Evolutionary conservation across 1,140 invertebrate species (phyloP).

Genomic region (Globodera ellingtonae): DNA sequence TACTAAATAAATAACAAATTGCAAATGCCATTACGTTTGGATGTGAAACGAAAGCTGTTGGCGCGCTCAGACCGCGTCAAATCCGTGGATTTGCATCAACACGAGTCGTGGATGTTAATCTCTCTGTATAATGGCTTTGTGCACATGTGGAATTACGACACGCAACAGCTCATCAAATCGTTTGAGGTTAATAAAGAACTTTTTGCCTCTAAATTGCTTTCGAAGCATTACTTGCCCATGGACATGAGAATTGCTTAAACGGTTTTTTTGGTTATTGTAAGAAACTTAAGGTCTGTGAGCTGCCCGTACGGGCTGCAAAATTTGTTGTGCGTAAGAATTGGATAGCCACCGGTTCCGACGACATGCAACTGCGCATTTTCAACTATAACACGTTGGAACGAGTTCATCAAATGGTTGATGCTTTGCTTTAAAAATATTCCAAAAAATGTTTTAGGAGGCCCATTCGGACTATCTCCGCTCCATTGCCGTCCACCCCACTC

Average conservation of each 20-base stretch:
- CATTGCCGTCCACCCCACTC: conserved; percentile 94
- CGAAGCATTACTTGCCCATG: background rate
- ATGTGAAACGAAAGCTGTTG: conserved; percentile 95
- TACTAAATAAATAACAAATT: background rate
- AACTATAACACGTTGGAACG: conserved; percentile 98
- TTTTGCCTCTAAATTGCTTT: no score
- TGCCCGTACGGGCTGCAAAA: conserved; percentile 89
- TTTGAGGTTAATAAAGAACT: conserved; percentile 73
- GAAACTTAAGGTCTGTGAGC: conserved; percentile 84
- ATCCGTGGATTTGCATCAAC: conserved; percentile 93
- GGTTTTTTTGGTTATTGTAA: conserved; percentile 32
- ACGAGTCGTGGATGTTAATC: conserved; percentile 96
- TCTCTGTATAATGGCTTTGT: conserved; percentile 98
- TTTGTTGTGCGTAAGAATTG: conserved; percentile 98
- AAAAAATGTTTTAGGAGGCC: conserved; percentile 73
- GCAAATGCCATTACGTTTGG: conserved; percentile 77
- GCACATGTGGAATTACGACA: conserved; percentile 97
- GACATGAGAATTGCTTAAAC: no score
- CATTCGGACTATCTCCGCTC: conserved; percentile 97
- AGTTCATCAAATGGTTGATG: conserved; percentile 78
- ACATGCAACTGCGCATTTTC: conserved; percentile 82
- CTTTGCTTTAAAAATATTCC: background rate
- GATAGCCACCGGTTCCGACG: conserved; percentile 90
- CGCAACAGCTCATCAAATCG: conserved; percentile 80
- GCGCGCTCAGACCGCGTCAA: conserved; percentile 96